These are phyloP conservation scores for Picus viridis DNA, from an alignment of 2,797 vertebrate species.

Conservation along the genomic window DNA sequence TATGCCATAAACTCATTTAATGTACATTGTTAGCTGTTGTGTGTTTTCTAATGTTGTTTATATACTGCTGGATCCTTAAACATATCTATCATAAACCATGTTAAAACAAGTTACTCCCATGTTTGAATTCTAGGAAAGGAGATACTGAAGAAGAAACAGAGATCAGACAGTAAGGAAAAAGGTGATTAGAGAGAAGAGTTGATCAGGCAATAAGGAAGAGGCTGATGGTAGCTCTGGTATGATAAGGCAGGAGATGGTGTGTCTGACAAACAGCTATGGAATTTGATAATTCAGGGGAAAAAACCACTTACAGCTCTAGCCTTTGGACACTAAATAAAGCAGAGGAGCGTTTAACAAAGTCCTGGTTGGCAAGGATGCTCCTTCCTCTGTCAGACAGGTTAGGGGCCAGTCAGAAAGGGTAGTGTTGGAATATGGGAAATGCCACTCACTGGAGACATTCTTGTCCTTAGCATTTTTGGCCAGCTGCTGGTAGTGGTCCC, in stretches of 20 bases:
- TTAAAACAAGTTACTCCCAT: neutral
- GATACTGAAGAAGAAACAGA: neutral
- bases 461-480: neutral
- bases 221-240: neutral
- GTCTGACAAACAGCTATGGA: neutral
- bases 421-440: neutral
- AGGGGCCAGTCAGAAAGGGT: neutral
- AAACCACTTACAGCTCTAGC: neutral
- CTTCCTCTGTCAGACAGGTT: neutral
- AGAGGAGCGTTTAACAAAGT: neutral
- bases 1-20: neutral
- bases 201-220: conserved; percentile 27
- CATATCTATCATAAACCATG: neutral
- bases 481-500: neutral
- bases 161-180: conserved; percentile 31
- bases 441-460: neutral
- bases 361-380: neutral
- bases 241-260: neutral
- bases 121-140: neutral
- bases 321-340: neutral
- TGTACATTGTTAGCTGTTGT: neutral
- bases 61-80: neutral
- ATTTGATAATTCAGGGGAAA: conserved; percentile 32
- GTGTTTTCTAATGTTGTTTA: neutral
- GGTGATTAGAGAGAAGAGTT: conserved; percentile 18